Percentiles rank a stretch among this genome's conserved stretches.
Conservation (phyloP, 2,888 invertebrate genomes). For the Drosophila birchii region DNA sequence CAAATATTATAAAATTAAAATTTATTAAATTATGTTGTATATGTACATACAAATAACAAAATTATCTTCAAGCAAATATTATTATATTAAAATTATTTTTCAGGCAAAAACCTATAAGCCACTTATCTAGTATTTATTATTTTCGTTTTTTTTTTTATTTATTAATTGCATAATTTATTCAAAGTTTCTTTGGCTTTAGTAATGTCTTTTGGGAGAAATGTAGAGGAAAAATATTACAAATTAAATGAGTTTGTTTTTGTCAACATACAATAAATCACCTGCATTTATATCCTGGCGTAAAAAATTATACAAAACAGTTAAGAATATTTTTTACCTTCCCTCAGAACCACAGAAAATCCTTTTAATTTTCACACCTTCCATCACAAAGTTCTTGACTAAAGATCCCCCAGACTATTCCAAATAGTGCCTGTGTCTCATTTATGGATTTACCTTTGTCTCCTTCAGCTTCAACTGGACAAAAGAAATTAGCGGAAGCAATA, state of each 20-base stretch:
- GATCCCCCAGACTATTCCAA: neutral
- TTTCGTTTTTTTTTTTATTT: no score
- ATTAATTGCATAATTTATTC: neutral
- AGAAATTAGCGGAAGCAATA: conserved; percentile 80
- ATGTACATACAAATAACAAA: no score
- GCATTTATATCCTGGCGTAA: neutral
- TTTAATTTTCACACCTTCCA: conserved; percentile 57
- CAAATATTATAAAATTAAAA: no score
- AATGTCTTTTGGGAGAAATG: neutral
- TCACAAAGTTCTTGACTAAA: conserved; percentile 50
- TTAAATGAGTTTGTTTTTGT: neutral
- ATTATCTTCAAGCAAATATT: no score
- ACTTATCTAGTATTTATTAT: no score
- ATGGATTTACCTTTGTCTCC: conserved; percentile 11
- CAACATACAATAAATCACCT: neutral
- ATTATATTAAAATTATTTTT: no score
- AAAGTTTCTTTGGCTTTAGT: neutral
- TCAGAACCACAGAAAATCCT: conserved; percentile 8
- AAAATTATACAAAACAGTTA: neutral
- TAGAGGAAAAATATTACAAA: neutral
- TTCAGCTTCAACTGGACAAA: conserved; percentile 65
- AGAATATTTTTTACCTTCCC: neutral
- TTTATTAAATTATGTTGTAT: no score
- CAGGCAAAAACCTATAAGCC: no score
- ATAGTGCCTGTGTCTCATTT: neutral